A percentile compares a stretch with the other conserved stretches of the same genome.
Conservation (phyloP, 2,888 invertebrate species). For the Osmoderma eremita region DNA sequence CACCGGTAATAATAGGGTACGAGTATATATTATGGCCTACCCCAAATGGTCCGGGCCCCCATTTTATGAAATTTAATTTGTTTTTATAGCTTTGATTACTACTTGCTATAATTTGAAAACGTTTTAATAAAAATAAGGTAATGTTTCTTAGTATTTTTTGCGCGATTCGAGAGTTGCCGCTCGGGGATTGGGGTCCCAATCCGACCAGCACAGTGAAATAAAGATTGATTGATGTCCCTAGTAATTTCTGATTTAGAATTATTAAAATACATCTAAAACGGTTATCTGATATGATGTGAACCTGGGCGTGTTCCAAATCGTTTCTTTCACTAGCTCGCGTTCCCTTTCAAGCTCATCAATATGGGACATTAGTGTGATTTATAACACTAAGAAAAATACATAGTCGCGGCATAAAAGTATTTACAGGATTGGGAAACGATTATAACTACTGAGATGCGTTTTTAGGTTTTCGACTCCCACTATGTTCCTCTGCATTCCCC, state of each 20-base stretch:
- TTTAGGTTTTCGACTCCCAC: too few species aligned
- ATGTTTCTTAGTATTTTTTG: slow-evolving; percentile 44
- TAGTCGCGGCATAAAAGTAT: slow-evolving; percentile 3
- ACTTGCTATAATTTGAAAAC: slow-evolving; percentile 64
- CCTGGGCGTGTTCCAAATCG: slow-evolving; percentile 23
- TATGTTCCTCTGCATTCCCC: too few species aligned
- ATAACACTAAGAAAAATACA: slow-evolving; percentile 9
- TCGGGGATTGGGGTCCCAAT: slow-evolving; percentile 25
- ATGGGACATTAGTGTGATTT: slow-evolving; percentile 32
- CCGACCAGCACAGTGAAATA: slow-evolving; percentile 37
- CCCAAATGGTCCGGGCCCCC: slow-evolving; percentile 62
- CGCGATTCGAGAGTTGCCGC: slow-evolving; percentile 23
- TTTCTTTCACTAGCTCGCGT: slow-evolving; percentile 26
- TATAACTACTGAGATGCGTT: too few species aligned
- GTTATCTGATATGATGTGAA: slow-evolving; percentile 30
- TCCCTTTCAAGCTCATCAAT: slow-evolving; percentile 30
- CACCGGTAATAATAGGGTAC: slow-evolving; percentile 63
- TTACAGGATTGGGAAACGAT: background rate
- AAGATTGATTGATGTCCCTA: slow-evolving; percentile 45
- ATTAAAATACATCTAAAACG: slow-evolving; percentile 36
- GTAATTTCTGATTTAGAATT: slow-evolving; percentile 44
- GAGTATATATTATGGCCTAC: slow-evolving; percentile 62
- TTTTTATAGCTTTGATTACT: slow-evolving; percentile 66
- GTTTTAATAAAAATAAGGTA: slow-evolving; percentile 53
- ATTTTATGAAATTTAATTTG: slow-evolving; percentile 65